These are phyloP conservation scores for Hypotaenidia philippensis DNA, from an alignment of 2,797 vertebrate genomes.

Conservation along the genomic window DNA sequence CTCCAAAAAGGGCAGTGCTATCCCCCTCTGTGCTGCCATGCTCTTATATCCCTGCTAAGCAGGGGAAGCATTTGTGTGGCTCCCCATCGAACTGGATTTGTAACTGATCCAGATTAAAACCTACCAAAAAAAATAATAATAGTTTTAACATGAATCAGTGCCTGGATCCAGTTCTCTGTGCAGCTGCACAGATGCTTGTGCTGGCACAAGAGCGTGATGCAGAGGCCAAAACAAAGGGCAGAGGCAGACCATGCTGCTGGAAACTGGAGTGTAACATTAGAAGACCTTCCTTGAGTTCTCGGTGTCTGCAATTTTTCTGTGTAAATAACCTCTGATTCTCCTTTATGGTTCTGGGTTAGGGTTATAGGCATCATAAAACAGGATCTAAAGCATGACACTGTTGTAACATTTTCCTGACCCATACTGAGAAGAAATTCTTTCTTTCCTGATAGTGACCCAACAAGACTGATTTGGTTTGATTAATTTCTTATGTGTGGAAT, in stretches of 20 bases:
- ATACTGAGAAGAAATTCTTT: not conserved
- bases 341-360: not conserved
- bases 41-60: not conserved
- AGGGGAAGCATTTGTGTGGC: not conserved
- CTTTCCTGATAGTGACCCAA: not conserved
- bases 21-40: not conserved
- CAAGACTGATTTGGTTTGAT: not conserved
- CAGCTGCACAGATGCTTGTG: slow-evolving; percentile 61
- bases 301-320: not conserved
- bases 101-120: slow-evolving; percentile 24
- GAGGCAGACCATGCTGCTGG: slow-evolving; percentile 18
- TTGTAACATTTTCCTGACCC: not conserved
- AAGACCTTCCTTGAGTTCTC: not conserved
- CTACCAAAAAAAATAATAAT: not conserved
- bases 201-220: slow-evolving; percentile 32
- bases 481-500: not conserved
- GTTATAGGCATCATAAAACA: not conserved
- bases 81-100: not conserved
- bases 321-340: slow-evolving; percentile 13
- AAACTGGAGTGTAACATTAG: not conserved
- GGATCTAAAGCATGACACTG: not conserved
- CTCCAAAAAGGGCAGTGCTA: not conserved
- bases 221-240: slow-evolving; percentile 57
- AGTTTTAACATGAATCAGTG: slow-evolving; percentile 40
- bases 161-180: slow-evolving; percentile 17